These are phyloP conservation scores for Daubentonia madagascariensis DNA, from an alignment of 2,113 vertebrate species.

Conservation along the genomic window DNA sequence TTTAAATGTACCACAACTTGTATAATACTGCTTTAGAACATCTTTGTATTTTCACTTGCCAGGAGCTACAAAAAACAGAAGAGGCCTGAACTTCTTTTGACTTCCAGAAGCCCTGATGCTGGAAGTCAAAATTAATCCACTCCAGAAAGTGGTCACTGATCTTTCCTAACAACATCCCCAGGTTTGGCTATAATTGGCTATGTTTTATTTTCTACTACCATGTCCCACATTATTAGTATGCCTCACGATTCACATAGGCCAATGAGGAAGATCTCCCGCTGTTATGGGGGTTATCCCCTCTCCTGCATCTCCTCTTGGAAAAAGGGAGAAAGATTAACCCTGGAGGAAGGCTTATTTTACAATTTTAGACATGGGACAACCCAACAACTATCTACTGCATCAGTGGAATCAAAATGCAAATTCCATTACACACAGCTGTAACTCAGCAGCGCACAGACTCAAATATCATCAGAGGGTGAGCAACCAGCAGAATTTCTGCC, in stretches of 20 bases:
- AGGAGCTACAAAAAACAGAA: neutral
- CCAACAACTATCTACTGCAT: neutral
- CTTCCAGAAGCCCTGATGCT: neutral
- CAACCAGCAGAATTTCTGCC: neutral
- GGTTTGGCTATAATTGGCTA: neutral
- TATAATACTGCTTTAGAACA: neutral
- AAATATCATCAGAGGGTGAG: neutral
- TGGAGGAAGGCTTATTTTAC: neutral
- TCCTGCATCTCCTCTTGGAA: neutral
- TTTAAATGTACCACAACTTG: neutral
- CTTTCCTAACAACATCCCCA: neutral
- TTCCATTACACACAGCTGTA: neutral
- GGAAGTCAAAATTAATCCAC: neutral
- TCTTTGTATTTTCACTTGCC: neutral
- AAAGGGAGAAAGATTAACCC: neutral
- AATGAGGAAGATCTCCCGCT: neutral
- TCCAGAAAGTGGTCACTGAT: neutral
- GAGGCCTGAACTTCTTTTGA: neutral
- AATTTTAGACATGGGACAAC: neutral
- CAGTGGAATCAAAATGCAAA: neutral
- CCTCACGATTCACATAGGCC: neutral
- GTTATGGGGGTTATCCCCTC: neutral
- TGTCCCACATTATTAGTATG: neutral
- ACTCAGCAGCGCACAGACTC: neutral
- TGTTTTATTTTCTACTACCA: neutral